phyloP scores from a whole-genome alignment of 23 tunicate genomes.

The Styela plicata region DNA sequence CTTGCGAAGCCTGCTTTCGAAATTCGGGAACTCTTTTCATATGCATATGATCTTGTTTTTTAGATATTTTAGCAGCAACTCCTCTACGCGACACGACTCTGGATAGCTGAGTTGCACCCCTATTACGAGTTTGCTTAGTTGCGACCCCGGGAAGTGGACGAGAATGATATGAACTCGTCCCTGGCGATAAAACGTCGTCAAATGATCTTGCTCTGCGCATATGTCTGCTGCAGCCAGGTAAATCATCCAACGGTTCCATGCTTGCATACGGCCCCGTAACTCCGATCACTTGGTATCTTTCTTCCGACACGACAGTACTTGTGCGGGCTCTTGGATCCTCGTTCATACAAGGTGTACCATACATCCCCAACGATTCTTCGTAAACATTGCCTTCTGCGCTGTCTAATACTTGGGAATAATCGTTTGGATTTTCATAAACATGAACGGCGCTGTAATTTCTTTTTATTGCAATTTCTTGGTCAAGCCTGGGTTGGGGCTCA shows the following conservation, averaged over 20 bases:
- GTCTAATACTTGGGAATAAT: conserved; percentile 6
- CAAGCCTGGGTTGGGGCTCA: not conserved
- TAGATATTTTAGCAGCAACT: not conserved
- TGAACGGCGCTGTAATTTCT: conserved; percentile 19
- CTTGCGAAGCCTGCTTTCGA: not conserved
- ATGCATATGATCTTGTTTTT: not conserved
- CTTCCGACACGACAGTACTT: not conserved
- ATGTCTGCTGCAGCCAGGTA: not conserved
- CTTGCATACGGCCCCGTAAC: not conserved
- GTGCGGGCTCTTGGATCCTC: not conserved
- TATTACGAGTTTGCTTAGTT: not conserved
- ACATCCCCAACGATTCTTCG: not conserved
- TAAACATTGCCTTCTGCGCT: not conserved
- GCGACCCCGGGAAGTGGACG: not conserved
- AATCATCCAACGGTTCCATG: not conserved
- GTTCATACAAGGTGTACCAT: not conserved
- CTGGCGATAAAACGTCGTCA: not conserved
- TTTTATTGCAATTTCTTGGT: conserved; percentile 9
- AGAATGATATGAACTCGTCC: not conserved
- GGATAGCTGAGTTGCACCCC: not conserved
- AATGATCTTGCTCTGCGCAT: not conserved
- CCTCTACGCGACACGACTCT: not conserved
- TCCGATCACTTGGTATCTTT: not conserved
- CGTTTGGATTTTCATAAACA: conserved; percentile 17
- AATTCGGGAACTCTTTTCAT: not conserved